phyloP scores from a whole-genome alignment of 2,113 vertebrate species.

The Chaenocephalus aceratus region DNA sequence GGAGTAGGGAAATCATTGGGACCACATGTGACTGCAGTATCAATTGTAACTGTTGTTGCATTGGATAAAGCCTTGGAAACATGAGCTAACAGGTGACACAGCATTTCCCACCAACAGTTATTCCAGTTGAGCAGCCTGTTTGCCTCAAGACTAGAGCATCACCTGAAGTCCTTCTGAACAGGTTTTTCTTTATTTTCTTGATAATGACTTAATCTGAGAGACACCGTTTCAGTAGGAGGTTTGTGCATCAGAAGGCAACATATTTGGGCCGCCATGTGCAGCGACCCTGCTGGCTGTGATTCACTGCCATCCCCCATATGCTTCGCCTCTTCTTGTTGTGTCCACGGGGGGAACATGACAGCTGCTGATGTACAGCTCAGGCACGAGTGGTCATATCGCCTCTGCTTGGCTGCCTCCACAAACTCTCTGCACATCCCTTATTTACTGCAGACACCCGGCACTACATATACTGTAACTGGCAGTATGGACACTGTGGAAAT shows the following conservation, averaged over 20 bases:
- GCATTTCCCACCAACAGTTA: not conserved
- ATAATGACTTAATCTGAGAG: slow-evolving; percentile 20
- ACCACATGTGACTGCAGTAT: slow-evolving; percentile 77
- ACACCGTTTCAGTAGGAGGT: not conserved
- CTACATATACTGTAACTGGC: slow-evolving; percentile 9
- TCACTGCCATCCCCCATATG: slow-evolving; percentile 51
- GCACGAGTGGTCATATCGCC: slow-evolving; percentile 52
- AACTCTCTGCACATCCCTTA: slow-evolving; percentile 59
- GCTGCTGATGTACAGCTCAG: slow-evolving; percentile 67
- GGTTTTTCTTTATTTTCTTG: slow-evolving; percentile 3
- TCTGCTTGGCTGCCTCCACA: slow-evolving; percentile 62
- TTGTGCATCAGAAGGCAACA: slow-evolving; percentile 24
- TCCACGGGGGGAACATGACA: slow-evolving; percentile 69
- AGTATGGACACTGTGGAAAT: slow-evolving; percentile 38
- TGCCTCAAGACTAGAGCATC: slow-evolving; percentile 3
- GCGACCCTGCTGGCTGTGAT: slow-evolving; percentile 54
- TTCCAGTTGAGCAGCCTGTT: not conserved
- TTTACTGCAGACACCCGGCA: slow-evolving; percentile 47
- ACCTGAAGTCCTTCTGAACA: slow-evolving; percentile 4
- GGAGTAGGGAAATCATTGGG: slow-evolving; percentile 63
- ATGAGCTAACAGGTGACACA: slow-evolving; percentile 8
- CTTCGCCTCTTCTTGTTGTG: slow-evolving; percentile 52
- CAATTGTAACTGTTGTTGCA: slow-evolving; percentile 43
- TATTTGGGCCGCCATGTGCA: slow-evolving; percentile 28
- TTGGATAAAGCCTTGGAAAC: slow-evolving; percentile 42